Conservation (phyloP, 1,140 invertebrate genomes). For the Mizuhopecten yessoensis region DNA sequence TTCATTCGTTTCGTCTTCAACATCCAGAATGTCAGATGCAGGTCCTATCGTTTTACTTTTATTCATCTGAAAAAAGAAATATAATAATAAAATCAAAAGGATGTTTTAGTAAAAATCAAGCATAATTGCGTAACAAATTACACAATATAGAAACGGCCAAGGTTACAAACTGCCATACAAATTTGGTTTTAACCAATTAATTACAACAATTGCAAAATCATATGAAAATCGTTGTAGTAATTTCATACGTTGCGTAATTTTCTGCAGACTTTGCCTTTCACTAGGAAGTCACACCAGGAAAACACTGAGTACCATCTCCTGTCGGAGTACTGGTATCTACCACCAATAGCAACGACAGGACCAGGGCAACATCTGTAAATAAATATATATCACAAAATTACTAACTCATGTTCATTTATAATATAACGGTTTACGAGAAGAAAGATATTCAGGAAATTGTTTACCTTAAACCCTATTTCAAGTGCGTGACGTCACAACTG, state of each 20-base stretch:
- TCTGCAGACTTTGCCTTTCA: constrained; percentile 5
- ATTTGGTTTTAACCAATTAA: too few relatives aligned
- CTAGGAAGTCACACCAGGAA: background rate
- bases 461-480: too few relatives aligned
- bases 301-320: constrained; percentile 17
- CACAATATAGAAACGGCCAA: too few relatives aligned
- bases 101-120: background rate
- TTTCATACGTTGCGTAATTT: background rate
- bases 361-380: background rate
- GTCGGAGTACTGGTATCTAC: constrained; percentile 12
- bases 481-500: too few relatives aligned
- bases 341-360: background rate
- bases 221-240: too few relatives aligned
- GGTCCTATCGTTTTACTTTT: background rate
- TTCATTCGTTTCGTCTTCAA: background rate
- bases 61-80: background rate
- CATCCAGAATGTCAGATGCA: background rate
- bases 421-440: too few relatives aligned
- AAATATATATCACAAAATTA: too few relatives aligned
- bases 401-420: too few relatives aligned
- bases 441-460: too few relatives aligned
- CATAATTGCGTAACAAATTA: too few relatives aligned
- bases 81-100: background rate
- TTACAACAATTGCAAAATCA: too few relatives aligned
- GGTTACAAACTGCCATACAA: too few relatives aligned